Percentiles rank a stretch among this genome's conserved stretches.
These are phyloP conservation scores for Sebastolobus alascanus DNA, from an alignment of 2,797 vertebrate genomes.

Conservation along the genomic window DNA sequence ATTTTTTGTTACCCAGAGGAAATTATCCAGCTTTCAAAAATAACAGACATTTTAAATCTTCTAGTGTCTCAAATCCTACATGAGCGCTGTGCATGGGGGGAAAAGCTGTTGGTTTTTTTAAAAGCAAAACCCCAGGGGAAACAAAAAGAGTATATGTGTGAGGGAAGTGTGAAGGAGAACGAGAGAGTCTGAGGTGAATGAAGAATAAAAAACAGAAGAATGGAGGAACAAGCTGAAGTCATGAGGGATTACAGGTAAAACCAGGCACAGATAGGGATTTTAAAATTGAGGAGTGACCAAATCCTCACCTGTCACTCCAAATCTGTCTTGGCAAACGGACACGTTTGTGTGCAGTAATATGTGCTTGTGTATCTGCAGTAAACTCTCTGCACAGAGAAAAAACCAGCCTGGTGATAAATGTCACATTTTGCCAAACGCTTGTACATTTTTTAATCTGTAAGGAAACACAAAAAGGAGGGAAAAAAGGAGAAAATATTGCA, in stretches of 20 bases:
- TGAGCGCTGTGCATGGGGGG: background rate
- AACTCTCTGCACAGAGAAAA: background rate
- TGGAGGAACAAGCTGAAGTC: slow-evolving; percentile 5
- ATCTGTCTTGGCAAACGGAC: background rate
- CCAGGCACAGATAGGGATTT: slow-evolving; percentile 46
- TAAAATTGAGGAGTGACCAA: slow-evolving; percentile 15
- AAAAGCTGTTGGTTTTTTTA: slow-evolving; percentile 12
- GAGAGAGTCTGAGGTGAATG: background rate
- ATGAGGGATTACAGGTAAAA: slow-evolving; percentile 35
- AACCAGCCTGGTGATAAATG: background rate
- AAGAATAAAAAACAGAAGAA: background rate
- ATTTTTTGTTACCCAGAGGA: slow-evolving; percentile 42
- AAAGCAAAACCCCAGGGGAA: slow-evolving; percentile 10
- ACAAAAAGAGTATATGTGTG: slow-evolving; percentile 11
- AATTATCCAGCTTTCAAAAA: slow-evolving; percentile 48
- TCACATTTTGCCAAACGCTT: background rate
- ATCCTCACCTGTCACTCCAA: slow-evolving; percentile 37
- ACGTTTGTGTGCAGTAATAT: background rate
- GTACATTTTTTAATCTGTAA: background rate
- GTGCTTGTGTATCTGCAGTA: background rate
- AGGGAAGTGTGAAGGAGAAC: slow-evolving; percentile 40
- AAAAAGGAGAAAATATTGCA: background rate
- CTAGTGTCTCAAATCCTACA: slow-evolving; percentile 19
- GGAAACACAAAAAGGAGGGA: background rate
- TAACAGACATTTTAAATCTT: slow-evolving; percentile 21